These are phyloP conservation scores for Diadumene lineata DNA, from an alignment of 92 coral and sea anemone species.

Conservation along the genomic window DNA sequence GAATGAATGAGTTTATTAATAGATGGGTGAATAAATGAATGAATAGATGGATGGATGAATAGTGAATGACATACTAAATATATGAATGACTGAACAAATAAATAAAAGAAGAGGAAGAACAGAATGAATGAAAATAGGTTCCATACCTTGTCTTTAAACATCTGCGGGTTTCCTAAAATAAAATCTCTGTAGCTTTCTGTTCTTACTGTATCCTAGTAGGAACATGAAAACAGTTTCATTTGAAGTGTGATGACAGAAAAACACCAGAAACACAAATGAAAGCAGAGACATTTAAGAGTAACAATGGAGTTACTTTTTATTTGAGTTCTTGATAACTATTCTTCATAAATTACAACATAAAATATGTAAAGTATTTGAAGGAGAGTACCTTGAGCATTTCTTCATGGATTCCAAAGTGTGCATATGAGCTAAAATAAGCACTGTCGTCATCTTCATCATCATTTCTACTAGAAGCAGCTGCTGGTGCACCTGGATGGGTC, in stretches of 20 bases:
- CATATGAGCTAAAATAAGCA: constrained; percentile 87
- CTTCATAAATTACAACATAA: no score
- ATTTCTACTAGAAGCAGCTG: constrained; percentile 6
- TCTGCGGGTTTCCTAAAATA: constrained; percentile 66
- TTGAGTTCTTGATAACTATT: no score
- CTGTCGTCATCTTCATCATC: constrained; percentile 61
- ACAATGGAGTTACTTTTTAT: no score
- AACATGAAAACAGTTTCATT: no score
- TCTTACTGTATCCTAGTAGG: constrained; percentile 75
- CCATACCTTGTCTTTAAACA: constrained; percentile 90
- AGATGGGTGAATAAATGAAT: background rate
- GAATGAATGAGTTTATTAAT: background rate
- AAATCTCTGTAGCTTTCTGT: constrained; percentile 92
- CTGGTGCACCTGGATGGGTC: background rate
- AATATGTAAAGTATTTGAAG: no score
- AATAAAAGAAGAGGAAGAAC: background rate
- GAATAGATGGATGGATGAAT: no score
- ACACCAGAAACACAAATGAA: no score
- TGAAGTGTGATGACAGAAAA: no score
- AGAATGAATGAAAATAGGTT: background rate
- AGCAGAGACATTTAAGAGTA: no score
- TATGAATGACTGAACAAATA: background rate
- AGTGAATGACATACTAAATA: no score
- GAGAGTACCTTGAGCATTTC: constrained; percentile 98
- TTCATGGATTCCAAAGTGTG: constrained; percentile 93